Evolutionary conservation across 2,797 vertebrate genomes (phyloP).

Genomic region (Sebastes aleutianus): DNA sequence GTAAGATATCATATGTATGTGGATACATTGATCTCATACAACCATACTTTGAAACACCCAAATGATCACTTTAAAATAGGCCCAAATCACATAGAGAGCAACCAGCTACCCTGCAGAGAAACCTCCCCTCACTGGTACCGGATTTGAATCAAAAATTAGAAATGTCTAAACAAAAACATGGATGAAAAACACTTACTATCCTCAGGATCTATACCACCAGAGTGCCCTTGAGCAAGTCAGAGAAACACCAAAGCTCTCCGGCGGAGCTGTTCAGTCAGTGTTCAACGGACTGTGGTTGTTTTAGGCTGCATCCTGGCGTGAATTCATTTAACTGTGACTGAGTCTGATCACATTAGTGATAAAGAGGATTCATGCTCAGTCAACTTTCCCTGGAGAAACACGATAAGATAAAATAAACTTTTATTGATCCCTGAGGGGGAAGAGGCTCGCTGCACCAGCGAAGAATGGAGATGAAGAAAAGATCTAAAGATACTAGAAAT

Average conservation of each 20-base stretch:
- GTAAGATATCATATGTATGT: too few species aligned
- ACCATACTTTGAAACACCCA: accelerated
- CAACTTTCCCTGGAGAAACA: constrained; percentile 28
- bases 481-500: constrained; percentile 19
- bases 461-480: neutral
- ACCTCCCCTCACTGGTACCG: too few species aligned
- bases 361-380: constrained; percentile 1
- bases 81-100: too few species aligned
- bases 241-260: neutral
- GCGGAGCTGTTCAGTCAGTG: neutral
- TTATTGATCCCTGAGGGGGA: constrained; percentile 39
- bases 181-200: neutral
- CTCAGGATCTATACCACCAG: neutral
- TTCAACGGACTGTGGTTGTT: constrained; percentile 3
- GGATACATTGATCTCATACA: too few species aligned
- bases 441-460: neutral
- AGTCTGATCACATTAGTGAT: constrained; percentile 28
- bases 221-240: neutral
- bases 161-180: neutral
- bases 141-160: neutral
- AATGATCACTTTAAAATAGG: too few species aligned
- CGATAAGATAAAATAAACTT: constrained; percentile 32
- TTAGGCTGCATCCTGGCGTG: constrained; percentile 1
- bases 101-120: too few species aligned
- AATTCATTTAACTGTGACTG: constrained; percentile 15